Evolutionary conservation across 1,140 invertebrate species (phyloP).

Genomic region (Lucilia sericata): DNA sequence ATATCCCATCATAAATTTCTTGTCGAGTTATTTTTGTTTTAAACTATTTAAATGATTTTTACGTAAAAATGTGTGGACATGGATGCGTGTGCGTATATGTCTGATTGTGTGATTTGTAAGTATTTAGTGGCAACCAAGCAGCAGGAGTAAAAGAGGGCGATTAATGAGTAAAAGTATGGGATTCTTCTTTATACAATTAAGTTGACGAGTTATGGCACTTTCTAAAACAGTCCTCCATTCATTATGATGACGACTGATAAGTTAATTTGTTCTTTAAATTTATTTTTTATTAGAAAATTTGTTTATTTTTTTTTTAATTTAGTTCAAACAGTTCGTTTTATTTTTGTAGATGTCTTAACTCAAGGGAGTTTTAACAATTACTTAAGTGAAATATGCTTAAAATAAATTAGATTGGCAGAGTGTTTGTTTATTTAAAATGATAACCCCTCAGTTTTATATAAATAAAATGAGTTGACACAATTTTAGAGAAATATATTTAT

Average conservation of each 20-base stretch:
- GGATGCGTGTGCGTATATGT: not conserved
- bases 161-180: not conserved
- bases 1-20: conserved; percentile 21
- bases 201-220: conserved; percentile 14
- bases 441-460: not conserved
- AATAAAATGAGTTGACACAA: not conserved
- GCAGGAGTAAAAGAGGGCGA: not conserved
- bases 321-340: too few species aligned
- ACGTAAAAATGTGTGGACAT: not conserved
- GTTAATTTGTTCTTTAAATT: not conserved
- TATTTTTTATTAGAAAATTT: not conserved
- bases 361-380: not conserved
- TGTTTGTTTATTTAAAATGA: conserved; percentile 4
- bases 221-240: not conserved
- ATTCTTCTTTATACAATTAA: not conserved
- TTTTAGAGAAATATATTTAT: not conserved
- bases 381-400: not conserved
- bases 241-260: conserved; percentile 4
- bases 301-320: not conserved
- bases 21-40: conserved; percentile 17
- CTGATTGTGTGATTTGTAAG: not conserved
- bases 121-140: not conserved
- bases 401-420: not conserved
- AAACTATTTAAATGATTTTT: conserved; percentile 3
- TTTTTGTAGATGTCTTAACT: not conserved